A percentile compares a stretch with the other conserved stretches of the same genome.
phyloP scores from a whole-genome alignment of 2,113 vertebrate species.

The Hyperoodon ampullatus region DNA sequence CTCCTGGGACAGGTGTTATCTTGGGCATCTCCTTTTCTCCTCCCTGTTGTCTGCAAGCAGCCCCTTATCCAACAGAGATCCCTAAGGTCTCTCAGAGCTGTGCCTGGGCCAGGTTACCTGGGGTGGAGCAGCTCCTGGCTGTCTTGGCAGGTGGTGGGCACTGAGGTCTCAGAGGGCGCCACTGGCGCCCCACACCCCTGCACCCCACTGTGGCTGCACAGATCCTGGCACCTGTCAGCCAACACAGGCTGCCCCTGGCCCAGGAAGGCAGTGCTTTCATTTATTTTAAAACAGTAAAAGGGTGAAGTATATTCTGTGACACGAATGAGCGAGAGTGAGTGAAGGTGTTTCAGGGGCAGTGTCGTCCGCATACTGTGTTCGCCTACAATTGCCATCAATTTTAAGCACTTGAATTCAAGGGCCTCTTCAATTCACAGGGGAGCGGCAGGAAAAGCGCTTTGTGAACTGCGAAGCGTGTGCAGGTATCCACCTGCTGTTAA shows the following conservation, averaged over 20 bases:
- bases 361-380: not conserved
- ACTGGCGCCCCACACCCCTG: not conserved
- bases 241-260: not conserved
- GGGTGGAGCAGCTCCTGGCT: not conserved
- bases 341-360: not conserved
- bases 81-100: not conserved
- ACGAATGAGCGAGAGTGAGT: fast-evolving
- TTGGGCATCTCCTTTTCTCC: not conserved
- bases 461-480: not conserved
- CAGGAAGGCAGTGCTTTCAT: not conserved
- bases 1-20: not conserved
- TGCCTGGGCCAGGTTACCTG: not conserved
- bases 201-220: not conserved
- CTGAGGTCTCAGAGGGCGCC: not conserved
- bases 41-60: not conserved
- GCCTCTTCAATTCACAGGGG: slow-evolving; percentile 63
- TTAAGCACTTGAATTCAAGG: slow-evolving; percentile 66
- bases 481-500: not conserved
- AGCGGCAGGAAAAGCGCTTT: not conserved
- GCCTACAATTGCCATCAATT: not conserved
- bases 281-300: slow-evolving; percentile 43
- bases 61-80: not conserved
- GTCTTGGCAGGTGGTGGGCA: not conserved
- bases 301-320: not conserved
- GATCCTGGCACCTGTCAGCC: not conserved